phyloP scores from a whole-genome alignment of 2,113 vertebrate genomes.

The Cercopithecus mona region DNA sequence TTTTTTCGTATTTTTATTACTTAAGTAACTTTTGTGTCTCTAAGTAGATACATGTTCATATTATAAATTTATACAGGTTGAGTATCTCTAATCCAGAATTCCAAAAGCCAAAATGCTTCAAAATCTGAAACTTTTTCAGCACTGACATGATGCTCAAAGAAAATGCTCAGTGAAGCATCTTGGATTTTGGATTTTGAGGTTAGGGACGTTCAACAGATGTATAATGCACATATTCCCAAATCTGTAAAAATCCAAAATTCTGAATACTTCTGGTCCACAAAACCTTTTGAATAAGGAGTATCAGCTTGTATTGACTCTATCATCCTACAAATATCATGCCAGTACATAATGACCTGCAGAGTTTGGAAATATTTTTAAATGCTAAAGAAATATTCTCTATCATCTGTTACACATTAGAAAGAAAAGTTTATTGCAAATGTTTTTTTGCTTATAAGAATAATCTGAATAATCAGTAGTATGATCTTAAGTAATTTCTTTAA shows the following conservation, averaged over 20 bases:
- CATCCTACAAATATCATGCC: not conserved
- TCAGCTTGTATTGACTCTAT: not conserved
- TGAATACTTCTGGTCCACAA: not conserved
- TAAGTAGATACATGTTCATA: not conserved
- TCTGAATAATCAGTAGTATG: not conserved
- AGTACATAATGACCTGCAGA: not conserved
- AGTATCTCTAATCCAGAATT: not conserved
- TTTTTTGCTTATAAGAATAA: not conserved
- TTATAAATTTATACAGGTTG: not conserved
- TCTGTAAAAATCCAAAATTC: not conserved
- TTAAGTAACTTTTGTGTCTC: not conserved
- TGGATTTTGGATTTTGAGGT: not conserved
- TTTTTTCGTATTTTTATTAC: not conserved
- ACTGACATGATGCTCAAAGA: not conserved
- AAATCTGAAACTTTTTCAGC: not conserved
- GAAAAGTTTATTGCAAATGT: constrained; percentile 19
- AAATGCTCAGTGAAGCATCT: not conserved
- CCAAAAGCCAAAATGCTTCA: not conserved
- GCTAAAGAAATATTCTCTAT: not conserved
- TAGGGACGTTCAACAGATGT: not conserved
- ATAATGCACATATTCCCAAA: not conserved
- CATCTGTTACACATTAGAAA: not conserved
- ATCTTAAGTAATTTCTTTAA: constrained; percentile 7
- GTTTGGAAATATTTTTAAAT: constrained; percentile 37
- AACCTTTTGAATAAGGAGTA: not conserved